phyloP scores from a whole-genome alignment of 2,888 invertebrate genomes.

The Nephrotoma guestfalica region DNA sequence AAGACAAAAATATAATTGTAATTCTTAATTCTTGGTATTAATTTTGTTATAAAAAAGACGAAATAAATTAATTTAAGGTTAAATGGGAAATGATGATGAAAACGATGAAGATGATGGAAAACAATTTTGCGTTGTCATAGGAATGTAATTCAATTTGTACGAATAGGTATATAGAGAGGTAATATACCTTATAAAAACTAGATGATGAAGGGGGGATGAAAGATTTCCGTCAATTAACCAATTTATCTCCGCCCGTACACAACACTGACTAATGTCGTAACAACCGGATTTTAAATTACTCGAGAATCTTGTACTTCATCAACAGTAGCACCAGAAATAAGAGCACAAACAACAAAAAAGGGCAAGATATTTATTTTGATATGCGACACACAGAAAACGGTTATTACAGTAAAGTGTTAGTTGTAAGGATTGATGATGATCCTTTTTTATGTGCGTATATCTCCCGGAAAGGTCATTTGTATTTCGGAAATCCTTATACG shows the following conservation, averaged over 20 bases:
- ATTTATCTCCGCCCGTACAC: background rate
- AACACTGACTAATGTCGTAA: background rate
- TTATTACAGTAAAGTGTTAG: background rate
- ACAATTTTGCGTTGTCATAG: constrained; percentile 3
- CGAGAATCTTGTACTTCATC: background rate
- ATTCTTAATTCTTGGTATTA: constrained; percentile 2
- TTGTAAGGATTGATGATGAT: background rate
- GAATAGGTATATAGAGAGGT: background rate
- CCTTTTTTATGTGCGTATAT: background rate
- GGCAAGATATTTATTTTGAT: background rate
- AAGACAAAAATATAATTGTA: constrained; percentile 1
- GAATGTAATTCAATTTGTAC: background rate
- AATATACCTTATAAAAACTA: background rate
- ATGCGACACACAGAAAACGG: background rate
- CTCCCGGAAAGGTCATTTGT: background rate
- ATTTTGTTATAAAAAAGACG: background rate
- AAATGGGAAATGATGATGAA: background rate
- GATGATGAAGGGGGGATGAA: background rate
- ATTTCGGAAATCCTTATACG: background rate
- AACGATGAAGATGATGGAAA: constrained; percentile 2
- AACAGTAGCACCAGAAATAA: background rate
- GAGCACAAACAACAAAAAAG: background rate
- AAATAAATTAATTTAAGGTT: background rate
- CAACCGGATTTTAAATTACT: background rate
- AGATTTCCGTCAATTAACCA: background rate